Base-by-base conservation (phyloP, 2,797 vertebrate species). In the Gambelia wislizenii region DNA sequence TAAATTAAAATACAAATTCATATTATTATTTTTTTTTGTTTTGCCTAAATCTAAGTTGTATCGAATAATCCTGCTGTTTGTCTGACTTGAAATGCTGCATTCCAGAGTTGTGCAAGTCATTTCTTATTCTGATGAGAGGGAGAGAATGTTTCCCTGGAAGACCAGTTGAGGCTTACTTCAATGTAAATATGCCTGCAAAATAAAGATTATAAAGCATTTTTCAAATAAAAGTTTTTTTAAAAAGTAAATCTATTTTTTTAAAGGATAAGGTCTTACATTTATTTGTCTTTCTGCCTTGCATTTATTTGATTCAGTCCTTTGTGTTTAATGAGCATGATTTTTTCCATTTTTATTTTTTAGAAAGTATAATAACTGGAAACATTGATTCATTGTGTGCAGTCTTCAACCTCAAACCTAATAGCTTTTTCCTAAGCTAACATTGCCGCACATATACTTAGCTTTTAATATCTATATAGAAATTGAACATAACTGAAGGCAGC, bases 61-160 rank as follows among this genome's bases (percentile, higher is more conserved):
- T 27, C 1, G 25, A 61, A 61, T 61, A 61, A 61, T 61, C 59
- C 22, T 33, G 3, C 16, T 72, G 4, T 36, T 72, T 83, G 84
- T 9, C 61, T 85, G 52, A 1, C 87, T 84, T 88, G 74, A 89
- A 93, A 86, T 0, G 20, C 30, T 87, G 33, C 76, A 27, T 91
- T 81, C 87, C 88, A 89, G 88, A 70, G 6, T 6, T 49, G n/a
- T 77, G 27, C 1, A 18, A 81, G 36, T 18, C 18, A 22, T 88
- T 94, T 61, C 39, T 72, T 5, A 69, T 89, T 89, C 67, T 87
- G 69, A 72, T 80, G 52, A 6, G 27, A 72, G 84, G 82, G n/a
- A 84, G 1, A 64, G 9, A 89, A 91, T 86, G 64, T 4, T 67
- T 86, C 1, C 89, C 2, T 54, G 49, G 9, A 69, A 80, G 69